Base-by-base conservation (phyloP, 2,797 vertebrate genomes). In the Atherinosoma microstoma region DNA sequence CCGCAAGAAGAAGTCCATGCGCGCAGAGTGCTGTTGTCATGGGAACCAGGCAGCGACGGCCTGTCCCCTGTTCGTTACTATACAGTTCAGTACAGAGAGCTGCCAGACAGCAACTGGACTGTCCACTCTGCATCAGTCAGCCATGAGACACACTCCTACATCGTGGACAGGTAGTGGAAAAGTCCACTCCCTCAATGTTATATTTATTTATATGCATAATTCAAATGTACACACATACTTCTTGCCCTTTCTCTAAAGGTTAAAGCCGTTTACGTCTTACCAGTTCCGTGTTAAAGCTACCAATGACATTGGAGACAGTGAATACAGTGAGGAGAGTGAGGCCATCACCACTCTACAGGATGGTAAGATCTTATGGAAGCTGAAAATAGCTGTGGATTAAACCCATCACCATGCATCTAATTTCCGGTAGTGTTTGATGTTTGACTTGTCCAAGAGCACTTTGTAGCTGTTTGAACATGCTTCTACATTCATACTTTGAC, bases 261-360 rank as follows among this genome's bases (percentile, higher is more conserved):
- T 99, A 75, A 99, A 99, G 88, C 98, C 98, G 7, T 99, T 99
- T 91, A 99, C 97, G 0, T 97, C 97, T 35, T 99, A 99, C 93
- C 98, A 98, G 93, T 99, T 99, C 89, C 94, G 97, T 0, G 91
- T 99, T 35, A 99, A 98, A 86, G 97, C 97, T 0, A 99, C 97
- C 0, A 99, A 99, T 0, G 98, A 99, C 92, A 97, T 99, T 0
- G 98, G 98, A 54, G 98, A 99, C 94, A 99, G 98, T 38, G 97
- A 97, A 79, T 99, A 97, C 95, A 98, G 98, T 2, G 93, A 95
- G 87, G 96, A 99, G 87, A 99, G 97, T 0, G 97, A 99, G 82
- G 96, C 98, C 0, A 96, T 99, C 84, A 99, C 98, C 32, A 99
- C 98, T 0, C 93, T 99, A 40, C 98, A 99, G 91, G 98, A 98